A percentile compares a stretch with the other conserved stretches of the same genome.
Conservation (phyloP, 2,888 invertebrate species). For the Drosophila engyochracea region DNA sequence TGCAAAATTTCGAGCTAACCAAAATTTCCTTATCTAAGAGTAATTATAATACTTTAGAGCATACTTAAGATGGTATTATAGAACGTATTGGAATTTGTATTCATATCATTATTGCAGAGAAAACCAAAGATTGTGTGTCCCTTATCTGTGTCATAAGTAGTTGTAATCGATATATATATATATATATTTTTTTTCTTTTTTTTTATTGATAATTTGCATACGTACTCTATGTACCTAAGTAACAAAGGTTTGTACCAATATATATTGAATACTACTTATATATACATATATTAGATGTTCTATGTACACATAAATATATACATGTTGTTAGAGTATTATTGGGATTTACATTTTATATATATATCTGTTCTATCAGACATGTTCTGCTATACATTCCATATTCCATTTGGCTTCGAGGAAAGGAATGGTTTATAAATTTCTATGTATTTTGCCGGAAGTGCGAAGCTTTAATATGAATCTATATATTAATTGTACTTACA, state of each 20-base stretch:
- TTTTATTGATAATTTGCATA: conserved; percentile 12
- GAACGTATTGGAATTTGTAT: neutral
- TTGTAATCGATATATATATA: neutral
- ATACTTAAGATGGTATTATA: neutral
- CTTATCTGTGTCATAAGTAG: conserved; percentile 5
- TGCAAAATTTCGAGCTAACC: neutral
- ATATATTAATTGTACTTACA: conserved; percentile 7
- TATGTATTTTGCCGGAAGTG: conserved; percentile 1
- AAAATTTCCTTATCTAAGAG: neutral
- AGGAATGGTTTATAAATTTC: too few relatives aligned
- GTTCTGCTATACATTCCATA: conserved; percentile 3
- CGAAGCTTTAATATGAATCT: neutral
- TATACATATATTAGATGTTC: conserved; percentile 7
- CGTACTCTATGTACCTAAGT: conserved; percentile 47
- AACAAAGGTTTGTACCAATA: conserved; percentile 31
- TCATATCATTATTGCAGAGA: conserved; percentile 32
- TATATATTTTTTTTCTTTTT: neutral
- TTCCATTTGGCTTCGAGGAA: neutral
- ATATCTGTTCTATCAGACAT: conserved; percentile 10
- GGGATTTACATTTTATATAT: conserved; percentile 1
- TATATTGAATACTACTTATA: conserved; percentile 14
- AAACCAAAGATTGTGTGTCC: conserved; percentile 20
- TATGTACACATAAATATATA: conserved; percentile 21
- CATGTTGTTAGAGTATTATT: conserved; percentile 23
- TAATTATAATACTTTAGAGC: neutral